Conservation (phyloP, 2,888 invertebrate genomes). For the Deilephila elpenor region DNA sequence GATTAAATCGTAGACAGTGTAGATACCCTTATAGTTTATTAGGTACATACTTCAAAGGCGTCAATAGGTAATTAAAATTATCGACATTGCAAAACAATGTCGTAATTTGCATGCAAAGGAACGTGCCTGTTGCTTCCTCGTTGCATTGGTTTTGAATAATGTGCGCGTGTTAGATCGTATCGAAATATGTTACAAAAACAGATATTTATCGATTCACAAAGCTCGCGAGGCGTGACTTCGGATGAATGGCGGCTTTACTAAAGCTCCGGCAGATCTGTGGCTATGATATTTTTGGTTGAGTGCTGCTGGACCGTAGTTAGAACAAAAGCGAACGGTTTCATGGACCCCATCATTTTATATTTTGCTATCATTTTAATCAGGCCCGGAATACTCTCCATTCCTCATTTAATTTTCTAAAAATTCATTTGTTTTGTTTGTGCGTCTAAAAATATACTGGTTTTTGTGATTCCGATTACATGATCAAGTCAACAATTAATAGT, state of each 20-base stretch:
- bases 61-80: conserved; percentile 13
- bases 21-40: not conserved
- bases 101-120: conserved; percentile 19
- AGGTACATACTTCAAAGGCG: not conserved
- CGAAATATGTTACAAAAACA: conserved; percentile 31
- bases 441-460: too few relatives aligned
- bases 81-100: conserved; percentile 22
- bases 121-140: conserved; percentile 28
- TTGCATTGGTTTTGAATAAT: conserved; percentile 28
- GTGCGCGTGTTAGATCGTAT: conserved; percentile 25
- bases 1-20: not conserved
- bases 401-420: not conserved
- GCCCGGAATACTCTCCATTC: not conserved
- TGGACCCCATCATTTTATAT: not conserved
- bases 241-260: conserved; percentile 63
- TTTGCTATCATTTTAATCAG: not conserved
- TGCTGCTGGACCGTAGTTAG: conserved; percentile 37
- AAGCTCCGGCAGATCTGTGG: conserved; percentile 47
- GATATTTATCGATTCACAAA: conserved; percentile 51
- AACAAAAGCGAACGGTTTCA: not conserved
- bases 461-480: too few relatives aligned
- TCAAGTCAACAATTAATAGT: too few relatives aligned
- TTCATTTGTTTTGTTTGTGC: too few relatives aligned
- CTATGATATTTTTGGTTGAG: conserved; percentile 54
- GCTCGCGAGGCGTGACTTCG: conserved; percentile 68